Conservation (phyloP, 2,888 invertebrate species). For the Amphiduros pacificus region DNA sequence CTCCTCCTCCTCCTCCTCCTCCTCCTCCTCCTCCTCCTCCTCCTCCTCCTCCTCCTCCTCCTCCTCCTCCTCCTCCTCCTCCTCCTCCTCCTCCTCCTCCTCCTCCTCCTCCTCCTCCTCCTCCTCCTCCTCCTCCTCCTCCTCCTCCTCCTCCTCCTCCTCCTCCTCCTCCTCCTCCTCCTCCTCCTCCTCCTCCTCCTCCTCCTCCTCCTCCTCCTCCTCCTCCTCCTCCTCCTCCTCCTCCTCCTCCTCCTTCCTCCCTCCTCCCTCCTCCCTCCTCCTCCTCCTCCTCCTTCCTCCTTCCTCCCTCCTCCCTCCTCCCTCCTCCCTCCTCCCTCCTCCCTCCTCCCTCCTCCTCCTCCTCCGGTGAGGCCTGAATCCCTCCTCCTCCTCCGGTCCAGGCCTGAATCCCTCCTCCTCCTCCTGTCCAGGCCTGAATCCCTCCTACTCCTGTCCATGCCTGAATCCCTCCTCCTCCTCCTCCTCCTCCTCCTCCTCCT, state of each 20-base stretch:
- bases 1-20: background rate
- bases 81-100: background rate
- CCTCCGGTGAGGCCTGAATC: background rate
- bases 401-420: too few relatives aligned
- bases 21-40: background rate
- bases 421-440: too few relatives aligned
- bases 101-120: background rate
- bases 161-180: background rate
- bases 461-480: too few relatives aligned
- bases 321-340: background rate
- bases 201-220: constrained; percentile 1
- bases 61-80: background rate
- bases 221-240: constrained; percentile 12
- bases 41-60: background rate
- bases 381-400: background rate
- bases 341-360: background rate
- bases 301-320: background rate
- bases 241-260: constrained; percentile 8
- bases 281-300: background rate
- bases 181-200: background rate
- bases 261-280: too few relatives aligned
- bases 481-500: constrained; percentile 1
- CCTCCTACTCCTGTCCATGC: too few relatives aligned
- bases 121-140: background rate
- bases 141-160: background rate